Base-by-base conservation (phyloP, 2,113 vertebrate genomes). In the Pagrus major region DNA sequence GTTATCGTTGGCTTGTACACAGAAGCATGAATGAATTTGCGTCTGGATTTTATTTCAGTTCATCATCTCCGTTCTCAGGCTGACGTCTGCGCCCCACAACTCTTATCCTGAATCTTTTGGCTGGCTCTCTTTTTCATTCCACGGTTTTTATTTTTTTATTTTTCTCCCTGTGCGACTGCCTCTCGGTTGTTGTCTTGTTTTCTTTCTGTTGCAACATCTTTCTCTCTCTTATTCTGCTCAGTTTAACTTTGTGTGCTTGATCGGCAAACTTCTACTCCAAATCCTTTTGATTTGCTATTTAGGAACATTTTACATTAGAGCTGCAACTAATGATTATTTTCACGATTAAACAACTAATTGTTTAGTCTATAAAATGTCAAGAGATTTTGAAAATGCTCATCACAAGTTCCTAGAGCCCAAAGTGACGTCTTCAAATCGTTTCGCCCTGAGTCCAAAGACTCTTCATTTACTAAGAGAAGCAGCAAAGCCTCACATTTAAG, bases 1-100 rank as follows among this genome's bases (percentile, higher is more conserved):
- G 84, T 87, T 85, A 52, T 82, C 54, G 14, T 87, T 91, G 88
- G 86, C 86, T 55, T 39, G 52, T 11, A 44, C 82, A 76, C 76
- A 61, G 78, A 73, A 83, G 69, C 66, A 47, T 78, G 84, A 86
- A 82, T 89, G 84, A 73, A 86, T 86, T 41, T 78, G 54, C 31
- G 44, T 83, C 76, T 77, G 85, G 74, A 76, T 71, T 67, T 27
- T 77, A 67, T 87, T 85, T 79, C 56, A n/a, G 58, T 75, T 83
- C 49, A 23, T 9, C 20, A 1, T 77, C 35, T 41, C 14, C 18
- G 52, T 35, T 72, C 31, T 81, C 27, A 1, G 56, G 37, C 46
- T 42, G 37, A 47, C 60, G 59, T 79, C 39, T 76, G 37, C 33
- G 33, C 42, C 29, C 46, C 51, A 21, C 59, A 55, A n/a, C 52